These are phyloP conservation scores for Myiotriccus ornatus DNA, from an alignment of 2,797 vertebrate species.

Conservation along the genomic window DNA sequence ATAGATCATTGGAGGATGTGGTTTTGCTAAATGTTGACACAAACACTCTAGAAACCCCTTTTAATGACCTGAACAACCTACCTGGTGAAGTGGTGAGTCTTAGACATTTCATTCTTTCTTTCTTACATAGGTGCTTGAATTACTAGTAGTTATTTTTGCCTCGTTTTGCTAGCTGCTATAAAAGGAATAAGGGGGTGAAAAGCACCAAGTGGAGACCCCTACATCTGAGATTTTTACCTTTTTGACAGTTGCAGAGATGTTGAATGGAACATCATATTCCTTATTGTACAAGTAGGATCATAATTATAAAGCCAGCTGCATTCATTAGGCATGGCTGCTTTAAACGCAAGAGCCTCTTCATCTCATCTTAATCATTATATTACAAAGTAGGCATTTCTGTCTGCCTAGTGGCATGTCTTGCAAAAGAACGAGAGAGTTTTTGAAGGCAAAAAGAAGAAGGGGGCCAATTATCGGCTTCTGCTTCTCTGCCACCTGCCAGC, in stretches of 20 bases:
- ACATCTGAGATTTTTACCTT: conserved; percentile 60
- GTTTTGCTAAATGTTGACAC: conserved; percentile 96
- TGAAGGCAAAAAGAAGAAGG: conserved; percentile 88
- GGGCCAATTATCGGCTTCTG: conserved; percentile 94
- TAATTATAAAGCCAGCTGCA: conserved; percentile 80
- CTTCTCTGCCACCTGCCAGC: conserved; percentile 95
- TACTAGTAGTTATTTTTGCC: background rate
- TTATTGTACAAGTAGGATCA: conserved; percentile 80
- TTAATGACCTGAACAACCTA: conserved; percentile 91
- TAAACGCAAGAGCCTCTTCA: conserved; percentile 80
- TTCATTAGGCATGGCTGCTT: conserved; percentile 86
- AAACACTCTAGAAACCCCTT: conserved; percentile 92
- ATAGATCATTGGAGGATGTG: conserved; percentile 92
- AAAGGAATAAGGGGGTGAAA: conserved; percentile 35
- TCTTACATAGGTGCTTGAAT: conserved; percentile 6
- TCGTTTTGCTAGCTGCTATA: conserved; percentile 25
- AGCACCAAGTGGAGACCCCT: conserved; percentile 15
- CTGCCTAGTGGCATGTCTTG: conserved; percentile 94
- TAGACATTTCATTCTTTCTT: conserved; percentile 32
- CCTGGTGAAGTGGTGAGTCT: conserved; percentile 94
- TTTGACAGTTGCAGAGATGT: conserved; percentile 74
- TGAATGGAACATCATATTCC: conserved; percentile 78
- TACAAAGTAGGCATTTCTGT: conserved; percentile 91
- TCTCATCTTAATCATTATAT: conserved; percentile 96
- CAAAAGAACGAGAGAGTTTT: conserved; percentile 82